Percentiles rank a stretch among this genome's conserved stretches.
These are phyloP conservation scores for Drosophila fuyamai DNA, from an alignment of 1,140 invertebrate genomes.

Conservation along the genomic window DNA sequence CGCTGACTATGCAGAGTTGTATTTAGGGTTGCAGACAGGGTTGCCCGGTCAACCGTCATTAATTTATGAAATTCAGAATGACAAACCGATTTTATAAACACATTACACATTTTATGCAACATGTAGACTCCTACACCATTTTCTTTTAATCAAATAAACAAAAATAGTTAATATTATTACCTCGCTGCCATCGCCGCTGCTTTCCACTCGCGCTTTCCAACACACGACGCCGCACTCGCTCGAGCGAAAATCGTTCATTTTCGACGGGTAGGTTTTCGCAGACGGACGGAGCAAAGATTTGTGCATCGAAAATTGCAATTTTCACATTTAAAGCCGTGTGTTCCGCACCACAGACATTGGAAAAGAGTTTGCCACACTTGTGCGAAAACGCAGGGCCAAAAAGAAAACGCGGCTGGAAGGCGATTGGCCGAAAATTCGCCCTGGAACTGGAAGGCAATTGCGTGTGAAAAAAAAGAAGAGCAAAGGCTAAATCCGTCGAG, in stretches of 20 bases:
- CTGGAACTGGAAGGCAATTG: conserved; percentile 68
- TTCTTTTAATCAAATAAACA: too few relatives aligned
- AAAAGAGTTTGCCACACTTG: conserved; percentile 48
- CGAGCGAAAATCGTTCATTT: conserved; percentile 66
- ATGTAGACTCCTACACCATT: neutral
- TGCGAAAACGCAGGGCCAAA: conserved; percentile 30
- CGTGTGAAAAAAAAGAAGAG: conserved; percentile 52
- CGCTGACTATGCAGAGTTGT: conserved; percentile 17
- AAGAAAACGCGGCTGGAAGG: conserved; percentile 20
- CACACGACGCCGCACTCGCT: conserved; percentile 56
- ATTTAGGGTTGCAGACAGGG: conserved; percentile 14
- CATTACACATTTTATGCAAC: neutral
- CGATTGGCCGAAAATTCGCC: conserved; percentile 32
- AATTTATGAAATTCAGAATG: neutral
- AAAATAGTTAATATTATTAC: neutral
- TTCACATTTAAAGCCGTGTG: conserved; percentile 33
- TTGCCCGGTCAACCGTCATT: neutral
- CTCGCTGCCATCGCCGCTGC: neutral
- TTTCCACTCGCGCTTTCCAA: conserved; percentile 19
- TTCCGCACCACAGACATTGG: conserved; percentile 54
- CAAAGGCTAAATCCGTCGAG: conserved; percentile 68
- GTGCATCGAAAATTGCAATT: conserved; percentile 74
- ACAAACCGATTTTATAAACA: neutral
- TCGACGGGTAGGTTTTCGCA: conserved; percentile 82
- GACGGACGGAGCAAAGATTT: conserved; percentile 80